Percentiles rank a stretch among this genome's conserved stretches.
Evolutionary conservation across 1,140 invertebrate species (phyloP).

Genomic region (Ostrea denselamellosa): DNA sequence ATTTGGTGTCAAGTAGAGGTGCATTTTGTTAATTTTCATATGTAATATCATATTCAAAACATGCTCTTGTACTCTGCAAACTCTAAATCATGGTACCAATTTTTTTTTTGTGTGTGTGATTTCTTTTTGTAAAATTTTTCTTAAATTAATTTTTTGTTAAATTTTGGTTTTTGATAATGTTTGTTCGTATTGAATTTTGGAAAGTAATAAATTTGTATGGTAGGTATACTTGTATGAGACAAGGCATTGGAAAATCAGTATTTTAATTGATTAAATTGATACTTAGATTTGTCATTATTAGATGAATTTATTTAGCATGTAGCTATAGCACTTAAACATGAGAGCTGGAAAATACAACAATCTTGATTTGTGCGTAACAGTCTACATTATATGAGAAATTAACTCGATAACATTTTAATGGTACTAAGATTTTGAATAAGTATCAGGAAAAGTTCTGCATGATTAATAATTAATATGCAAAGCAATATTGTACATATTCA

Average conservation of each 20-base stretch:
- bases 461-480: constrained; percentile 31
- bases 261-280: too few species aligned
- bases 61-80: neutral
- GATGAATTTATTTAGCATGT: neutral
- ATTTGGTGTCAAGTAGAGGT: neutral
- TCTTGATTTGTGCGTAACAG: neutral
- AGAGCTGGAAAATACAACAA: neutral
- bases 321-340: neutral
- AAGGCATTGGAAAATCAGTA: too few species aligned
- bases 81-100: neutral
- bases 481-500: constrained; percentile 14
- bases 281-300: too few species aligned
- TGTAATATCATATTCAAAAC: neutral
- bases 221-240: too few species aligned
- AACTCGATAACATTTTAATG: neutral
- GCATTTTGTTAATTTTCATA: neutral
- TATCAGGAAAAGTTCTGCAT: neutral
- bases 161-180: too few species aligned
- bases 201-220: too few species aligned
- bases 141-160: neutral
- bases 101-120: neutral
- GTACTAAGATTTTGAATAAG: constrained; percentile 21
- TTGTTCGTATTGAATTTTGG: too few species aligned
- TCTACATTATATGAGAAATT: neutral
- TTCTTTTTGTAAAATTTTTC: neutral